Evolutionary conservation across 2,113 vertebrate species (phyloP).

Genomic region (Chauna torquata): DNA sequence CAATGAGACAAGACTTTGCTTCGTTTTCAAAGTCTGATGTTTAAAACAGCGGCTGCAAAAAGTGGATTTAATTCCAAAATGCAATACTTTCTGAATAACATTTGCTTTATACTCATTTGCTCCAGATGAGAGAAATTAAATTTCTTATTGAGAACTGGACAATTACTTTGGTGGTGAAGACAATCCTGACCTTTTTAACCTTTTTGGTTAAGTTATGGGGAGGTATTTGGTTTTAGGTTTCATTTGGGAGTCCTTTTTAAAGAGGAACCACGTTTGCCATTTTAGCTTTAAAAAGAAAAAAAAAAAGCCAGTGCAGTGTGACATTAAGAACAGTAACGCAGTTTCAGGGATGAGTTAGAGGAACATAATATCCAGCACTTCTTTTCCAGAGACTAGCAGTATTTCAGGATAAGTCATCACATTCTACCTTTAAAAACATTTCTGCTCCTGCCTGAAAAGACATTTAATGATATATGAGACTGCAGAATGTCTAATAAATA

Average conservation of each 20-base stretch:
- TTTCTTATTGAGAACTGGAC: not conserved
- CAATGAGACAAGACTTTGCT: not conserved
- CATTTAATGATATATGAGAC: not conserved
- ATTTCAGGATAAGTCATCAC: not conserved
- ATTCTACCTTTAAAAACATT: not conserved
- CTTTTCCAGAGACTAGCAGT: not conserved
- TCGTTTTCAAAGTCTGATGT: not conserved
- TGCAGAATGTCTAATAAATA: not conserved
- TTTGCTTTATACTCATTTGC: not conserved
- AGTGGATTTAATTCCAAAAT: not conserved
- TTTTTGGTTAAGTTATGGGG: not conserved
- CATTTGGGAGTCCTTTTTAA: not conserved
- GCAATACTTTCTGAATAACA: not conserved
- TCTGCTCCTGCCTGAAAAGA: not conserved
- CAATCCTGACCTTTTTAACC: not conserved
- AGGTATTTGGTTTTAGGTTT: conserved; percentile 9
- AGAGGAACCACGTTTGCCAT: not conserved
- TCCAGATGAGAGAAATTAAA: not conserved
- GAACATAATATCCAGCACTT: not conserved
- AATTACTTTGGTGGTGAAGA: not conserved
- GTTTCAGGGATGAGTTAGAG: not conserved
- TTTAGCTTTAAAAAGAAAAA: not conserved
- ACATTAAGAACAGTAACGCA: not conserved
- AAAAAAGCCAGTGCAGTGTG: not conserved
- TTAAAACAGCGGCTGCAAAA: conserved; percentile 33